Conservation (phyloP, 1,140 invertebrate genomes). For the Leptinotarsa defecta region DNA sequence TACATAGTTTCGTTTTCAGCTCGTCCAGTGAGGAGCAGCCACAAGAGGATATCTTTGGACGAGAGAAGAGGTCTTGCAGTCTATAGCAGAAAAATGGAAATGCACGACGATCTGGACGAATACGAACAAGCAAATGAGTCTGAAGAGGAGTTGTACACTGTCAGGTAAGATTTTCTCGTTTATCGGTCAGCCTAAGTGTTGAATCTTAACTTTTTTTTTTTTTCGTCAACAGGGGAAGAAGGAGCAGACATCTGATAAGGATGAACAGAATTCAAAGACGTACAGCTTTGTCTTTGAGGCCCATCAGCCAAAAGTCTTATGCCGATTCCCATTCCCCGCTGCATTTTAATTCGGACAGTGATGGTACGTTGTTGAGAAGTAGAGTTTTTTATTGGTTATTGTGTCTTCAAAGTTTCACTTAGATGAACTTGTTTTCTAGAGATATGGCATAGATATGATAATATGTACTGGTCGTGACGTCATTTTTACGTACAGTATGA, state of each 20-base stretch:
- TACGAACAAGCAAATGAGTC: conserved; percentile 49
- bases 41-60: conserved; percentile 35
- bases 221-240: conserved; percentile 35
- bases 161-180: conserved; percentile 29
- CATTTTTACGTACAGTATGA: no score
- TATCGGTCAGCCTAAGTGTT: no score
- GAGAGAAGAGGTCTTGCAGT: conserved; percentile 42
- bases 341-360: conserved; percentile 49
- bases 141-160: conserved; percentile 48
- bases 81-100: conserved; percentile 51
- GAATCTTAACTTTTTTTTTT: no score
- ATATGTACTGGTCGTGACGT: no score
- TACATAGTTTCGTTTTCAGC: conserved; percentile 1
- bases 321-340: conserved; percentile 48
- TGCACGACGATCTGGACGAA: conserved; percentile 49
- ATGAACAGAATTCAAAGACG: conserved; percentile 46
- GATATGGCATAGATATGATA: no score
- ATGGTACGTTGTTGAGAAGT: conserved; percentile 31
- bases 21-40: conserved; percentile 25
- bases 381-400: no score
- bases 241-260: conserved; percentile 35
- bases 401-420: no score
- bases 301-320: conserved; percentile 51
- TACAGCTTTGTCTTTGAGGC: conserved; percentile 51
- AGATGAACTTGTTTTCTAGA: no score